Evolutionary conservation across 1,140 invertebrate species (phyloP).

Genomic region (Eurosta solidaginis): DNA sequence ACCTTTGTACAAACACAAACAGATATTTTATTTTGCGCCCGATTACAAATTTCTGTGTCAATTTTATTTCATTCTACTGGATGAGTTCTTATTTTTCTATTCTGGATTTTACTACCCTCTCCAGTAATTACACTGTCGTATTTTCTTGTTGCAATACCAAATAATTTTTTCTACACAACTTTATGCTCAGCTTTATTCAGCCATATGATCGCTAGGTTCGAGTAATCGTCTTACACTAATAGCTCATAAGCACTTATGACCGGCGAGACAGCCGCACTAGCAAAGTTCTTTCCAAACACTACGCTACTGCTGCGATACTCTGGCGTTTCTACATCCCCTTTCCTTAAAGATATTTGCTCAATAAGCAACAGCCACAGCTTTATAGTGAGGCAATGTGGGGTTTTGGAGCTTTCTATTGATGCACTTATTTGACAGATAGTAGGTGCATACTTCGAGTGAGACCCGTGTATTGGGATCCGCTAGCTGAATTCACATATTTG

Average conservation of each 20-base stretch:
- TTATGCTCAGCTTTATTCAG: not conserved
- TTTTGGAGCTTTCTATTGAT: not conserved
- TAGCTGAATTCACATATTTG: too few species aligned
- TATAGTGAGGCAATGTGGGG: not conserved
- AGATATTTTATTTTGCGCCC: not conserved
- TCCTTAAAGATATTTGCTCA: too few species aligned
- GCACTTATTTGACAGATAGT: too few species aligned
- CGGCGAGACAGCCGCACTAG: not conserved
- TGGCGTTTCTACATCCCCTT: not conserved
- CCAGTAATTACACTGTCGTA: not conserved
- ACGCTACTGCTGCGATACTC: not conserved
- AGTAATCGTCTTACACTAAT: slow-evolving; percentile 6
- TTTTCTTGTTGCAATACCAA: too few species aligned
- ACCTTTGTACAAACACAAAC: not conserved
- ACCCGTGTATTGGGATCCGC: too few species aligned
- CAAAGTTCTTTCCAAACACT: slow-evolving; percentile 10
- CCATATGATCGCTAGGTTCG: not conserved
- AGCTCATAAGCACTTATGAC: not conserved
- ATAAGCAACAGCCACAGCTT: not conserved
- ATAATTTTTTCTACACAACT: too few species aligned
- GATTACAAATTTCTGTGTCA: not conserved
- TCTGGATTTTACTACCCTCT: not conserved
- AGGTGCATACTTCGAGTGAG: too few species aligned
- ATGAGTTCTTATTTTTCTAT: too few species aligned
- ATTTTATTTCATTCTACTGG: not conserved